Conservation (phyloP, 1,140 invertebrate species). For the Euborellia annulipes region DNA sequence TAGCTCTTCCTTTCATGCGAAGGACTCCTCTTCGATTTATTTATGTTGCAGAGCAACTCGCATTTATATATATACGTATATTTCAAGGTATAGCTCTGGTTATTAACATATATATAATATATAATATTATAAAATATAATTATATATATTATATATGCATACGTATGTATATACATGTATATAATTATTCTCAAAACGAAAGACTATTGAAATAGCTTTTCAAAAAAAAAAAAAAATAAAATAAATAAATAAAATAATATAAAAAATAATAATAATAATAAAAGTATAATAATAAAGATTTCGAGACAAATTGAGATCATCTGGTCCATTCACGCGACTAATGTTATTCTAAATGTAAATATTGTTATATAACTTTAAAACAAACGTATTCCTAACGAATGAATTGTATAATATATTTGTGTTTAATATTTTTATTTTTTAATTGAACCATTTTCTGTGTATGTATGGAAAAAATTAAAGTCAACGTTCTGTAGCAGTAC, state of each 20-base stretch:
- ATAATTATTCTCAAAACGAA: conserved; percentile 12
- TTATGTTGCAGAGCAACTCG: too few species aligned
- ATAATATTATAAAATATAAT: too few species aligned
- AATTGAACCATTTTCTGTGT: conserved; percentile 9
- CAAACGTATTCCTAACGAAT: conserved; percentile 11
- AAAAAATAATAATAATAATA: conserved; percentile 6
- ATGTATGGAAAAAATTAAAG: conserved; percentile 9
- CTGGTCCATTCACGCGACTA: conserved; percentile 11
- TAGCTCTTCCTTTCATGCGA: too few species aligned
- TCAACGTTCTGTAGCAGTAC: conserved; percentile 6
- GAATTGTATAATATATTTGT: conserved; percentile 10
- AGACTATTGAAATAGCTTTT: conserved; percentile 4
- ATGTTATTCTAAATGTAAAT: conserved; percentile 24
- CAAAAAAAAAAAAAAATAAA: conserved; percentile 8
- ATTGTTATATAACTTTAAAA: conserved; percentile 17
- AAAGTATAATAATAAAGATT: conserved; percentile 9
- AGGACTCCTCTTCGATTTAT: too few species aligned
- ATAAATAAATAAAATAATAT: conserved; percentile 9
- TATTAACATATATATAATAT: too few species aligned
- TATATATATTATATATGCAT: too few species aligned
- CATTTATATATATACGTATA: too few species aligned
- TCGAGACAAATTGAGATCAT: conserved; percentile 10
- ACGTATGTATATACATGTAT: not conserved
- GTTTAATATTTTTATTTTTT: conserved; percentile 11
- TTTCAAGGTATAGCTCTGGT: too few species aligned